Evolutionary conservation across 2,888 invertebrate species (phyloP), one percentile per base, ranked within the genome.

Genomic region (Periphyllus acericola): DNA sequence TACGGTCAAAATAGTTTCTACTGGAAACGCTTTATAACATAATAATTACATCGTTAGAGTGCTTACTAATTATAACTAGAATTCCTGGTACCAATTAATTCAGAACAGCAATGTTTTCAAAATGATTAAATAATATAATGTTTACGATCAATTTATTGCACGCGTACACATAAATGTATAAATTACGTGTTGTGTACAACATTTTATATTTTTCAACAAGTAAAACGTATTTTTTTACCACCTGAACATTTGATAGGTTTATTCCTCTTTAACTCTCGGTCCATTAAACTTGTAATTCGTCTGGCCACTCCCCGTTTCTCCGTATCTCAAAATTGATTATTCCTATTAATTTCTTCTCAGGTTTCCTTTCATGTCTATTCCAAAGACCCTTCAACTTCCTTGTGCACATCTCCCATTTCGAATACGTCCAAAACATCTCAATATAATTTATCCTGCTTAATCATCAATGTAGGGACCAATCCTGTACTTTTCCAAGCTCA

Each of bases 321-420:
- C 68, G 32, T 46, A 52, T 66, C 34, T 32, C 46, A 85, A 52
- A 78, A 85, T 85, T 85, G 76, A 85, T 85, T 85, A 85, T 85
- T 85, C 84, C 68, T 85, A 85, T 85, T 78, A 85, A 85, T 85
- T 85, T 85, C 84, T 85, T 85, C 84, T 85, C 84, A 19, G 76
- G 76, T 78, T 68, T 85, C 84, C 84, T 85, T 85, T 85, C 84
- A 85, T 78, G 84, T 85, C 76, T 85, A 85, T 78, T 78, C 68
- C 84, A 86, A 86, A 86, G 79, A 79, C 86, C 86, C 79, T 86
- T 80, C 79, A 52, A 71, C 86, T 86, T 79, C 79, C 86, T 36
- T 17, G 68, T 72, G 68, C 84, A 66, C 66, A 19, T 71, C 60
- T 52, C 60, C 36, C 36, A 72, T 86, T 86, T 80, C 52, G 86